Evolutionary conservation across 2,888 invertebrate genomes (phyloP), one percentile per base, ranked within the genome.

Genomic region (Dolichomitus sp.): DNA sequence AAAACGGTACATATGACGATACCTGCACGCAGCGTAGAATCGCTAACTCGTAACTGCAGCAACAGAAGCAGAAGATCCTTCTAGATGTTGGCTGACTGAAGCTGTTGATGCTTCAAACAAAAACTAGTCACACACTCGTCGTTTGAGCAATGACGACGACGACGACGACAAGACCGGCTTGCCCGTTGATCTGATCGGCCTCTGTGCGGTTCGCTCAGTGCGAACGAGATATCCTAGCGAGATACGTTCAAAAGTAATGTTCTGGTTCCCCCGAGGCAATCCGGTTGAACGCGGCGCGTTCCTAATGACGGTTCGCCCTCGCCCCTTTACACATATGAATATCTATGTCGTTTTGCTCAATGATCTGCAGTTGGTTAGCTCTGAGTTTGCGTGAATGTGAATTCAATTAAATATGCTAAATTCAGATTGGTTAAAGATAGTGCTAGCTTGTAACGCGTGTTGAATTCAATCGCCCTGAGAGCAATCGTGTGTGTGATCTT

Each of bases 331-430:
- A n/a, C 52, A 54, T 57, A 68, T 69, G 61, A 69, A 73, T 77
- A 68, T 78, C 69, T 14, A 63, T 54, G 63, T 65, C 63, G 63
- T 78, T 81, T 74, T 40, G 45, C 73, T 74, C 63, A 19, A 65
- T 78, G 50, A 69, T 70, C 30, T 65, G 57, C 61, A 59, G 14
- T 65, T 14, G 17, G 23, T 33, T 40, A 17, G 45, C 65, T 69
- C 12, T 19, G 61, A 63, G 61, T 69, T 63, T 42, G 52, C 54
- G 63, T 40, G 50, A 69, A 80, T 80, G 61, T 48, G 69, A 79
- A 79, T 79, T 73, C 79, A 73, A 79, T 83, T 76, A 54, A 76
- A 61, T 79, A 77, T 80, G 72, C 68, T 68, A 76, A 80, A 72
- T 80, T 73, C 37, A 65, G 30, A 11, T 37, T 33, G n/a, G 48